These are phyloP conservation scores for Etheostoma cragini DNA, from an alignment of 2,113 vertebrate genomes.

Conservation along the genomic window DNA sequence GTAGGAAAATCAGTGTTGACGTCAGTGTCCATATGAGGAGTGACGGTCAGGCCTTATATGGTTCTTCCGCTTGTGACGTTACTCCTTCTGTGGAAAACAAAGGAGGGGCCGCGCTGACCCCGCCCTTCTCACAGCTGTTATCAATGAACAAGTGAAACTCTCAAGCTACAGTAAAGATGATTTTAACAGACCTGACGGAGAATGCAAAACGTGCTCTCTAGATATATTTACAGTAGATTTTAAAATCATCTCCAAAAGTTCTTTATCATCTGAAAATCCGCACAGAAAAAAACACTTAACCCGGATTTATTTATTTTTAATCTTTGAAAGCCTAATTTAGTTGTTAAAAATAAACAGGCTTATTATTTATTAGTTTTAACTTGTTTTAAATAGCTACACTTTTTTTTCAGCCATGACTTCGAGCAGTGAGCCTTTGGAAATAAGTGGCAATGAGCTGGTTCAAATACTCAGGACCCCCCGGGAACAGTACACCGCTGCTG, in stretches of 20 bases:
- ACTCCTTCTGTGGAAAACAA: conserved; percentile 64
- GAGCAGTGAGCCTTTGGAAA: conserved; percentile 69
- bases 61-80: conserved; percentile 75
- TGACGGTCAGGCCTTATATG: conserved; percentile 72
- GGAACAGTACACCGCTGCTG: conserved; percentile 74
- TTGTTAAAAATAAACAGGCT: neutral
- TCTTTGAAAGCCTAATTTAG: neutral
- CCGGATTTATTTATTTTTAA: neutral
- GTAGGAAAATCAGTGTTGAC: conserved; percentile 60
- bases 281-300: neutral
- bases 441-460: conserved; percentile 81
- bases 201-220: neutral
- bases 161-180: conserved; percentile 32
- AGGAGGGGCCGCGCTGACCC: conserved; percentile 50
- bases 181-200: neutral
- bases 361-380: conserved; percentile 26
- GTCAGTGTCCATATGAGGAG: conserved; percentile 78
- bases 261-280: neutral
- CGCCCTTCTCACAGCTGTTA: conserved; percentile 57
- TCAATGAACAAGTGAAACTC: conserved; percentile 70
- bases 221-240: neutral
- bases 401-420: conserved; percentile 53
- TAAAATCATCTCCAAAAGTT: neutral
- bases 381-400: neutral
- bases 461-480: conserved; percentile 82